Percentiles rank a stretch among this genome's conserved stretches.
Conservation (phyloP, 2,113 vertebrate species). For the Gobio gobio region DNA sequence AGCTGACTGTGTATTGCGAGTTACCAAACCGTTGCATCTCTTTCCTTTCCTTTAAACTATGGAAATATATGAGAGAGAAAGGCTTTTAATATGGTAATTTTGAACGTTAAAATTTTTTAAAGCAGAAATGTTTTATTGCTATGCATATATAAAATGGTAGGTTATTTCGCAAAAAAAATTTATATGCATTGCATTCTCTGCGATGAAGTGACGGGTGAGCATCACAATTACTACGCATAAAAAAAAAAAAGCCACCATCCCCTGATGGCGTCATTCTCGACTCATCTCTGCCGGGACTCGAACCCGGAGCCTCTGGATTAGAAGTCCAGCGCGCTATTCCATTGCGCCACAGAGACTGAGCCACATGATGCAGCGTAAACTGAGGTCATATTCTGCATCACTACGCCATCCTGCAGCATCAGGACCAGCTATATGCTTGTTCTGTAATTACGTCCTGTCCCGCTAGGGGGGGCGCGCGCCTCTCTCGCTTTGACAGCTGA, state of each 20-base stretch:
- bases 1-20: not conserved
- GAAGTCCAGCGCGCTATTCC: slow-evolving; percentile 99
- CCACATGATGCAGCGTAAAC: slow-evolving; percentile 55
- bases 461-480: slow-evolving; percentile 70
- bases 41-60: not conserved
- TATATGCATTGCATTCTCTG: not conserved
- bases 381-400: slow-evolving; percentile 67
- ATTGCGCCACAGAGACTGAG: slow-evolving; percentile 99
- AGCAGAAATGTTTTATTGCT: not conserved
- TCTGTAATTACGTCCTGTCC: not conserved
- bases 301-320: slow-evolving; percentile 99
- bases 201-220: not conserved
- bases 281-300: slow-evolving; percentile 99
- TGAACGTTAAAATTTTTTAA: not conserved
- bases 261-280: slow-evolving; percentile 40
- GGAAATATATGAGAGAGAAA: not conserved
- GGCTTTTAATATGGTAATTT: not conserved
- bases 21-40: not conserved
- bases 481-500: slow-evolving; percentile 37
- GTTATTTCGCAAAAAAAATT: not conserved
- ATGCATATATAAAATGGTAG: not conserved
- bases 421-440: slow-evolving; percentile 70
- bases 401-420: slow-evolving; percentile 73
- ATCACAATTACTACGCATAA: not conserved
- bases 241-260: slow-evolving; percentile 19